Evolutionary conservation across 2,113 vertebrate species (phyloP).

Genomic region (Petrocephalus microphthalmus): DNA sequence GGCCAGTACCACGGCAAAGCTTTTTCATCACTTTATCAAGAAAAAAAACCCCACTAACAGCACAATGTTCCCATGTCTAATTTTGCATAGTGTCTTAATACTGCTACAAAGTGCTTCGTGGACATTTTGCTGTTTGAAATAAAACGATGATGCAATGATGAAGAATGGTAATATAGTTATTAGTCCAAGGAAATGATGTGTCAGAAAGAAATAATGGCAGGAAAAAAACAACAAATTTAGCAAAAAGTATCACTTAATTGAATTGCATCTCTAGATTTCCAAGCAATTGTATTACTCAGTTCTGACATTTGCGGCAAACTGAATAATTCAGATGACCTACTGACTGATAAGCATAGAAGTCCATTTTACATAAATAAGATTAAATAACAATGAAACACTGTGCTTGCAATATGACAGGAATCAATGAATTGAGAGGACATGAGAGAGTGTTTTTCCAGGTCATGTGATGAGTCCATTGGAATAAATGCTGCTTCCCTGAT

Average conservation of each 20-base stretch:
- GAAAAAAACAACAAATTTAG: background rate
- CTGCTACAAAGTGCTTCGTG: background rate
- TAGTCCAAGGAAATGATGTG: background rate
- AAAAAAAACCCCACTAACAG: background rate
- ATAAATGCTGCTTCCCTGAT: background rate
- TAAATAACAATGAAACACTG: background rate
- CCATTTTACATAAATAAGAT: background rate
- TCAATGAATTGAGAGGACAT: background rate
- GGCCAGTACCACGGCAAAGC: background rate
- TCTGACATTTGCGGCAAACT: background rate
- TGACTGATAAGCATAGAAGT: background rate
- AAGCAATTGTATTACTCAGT: background rate
- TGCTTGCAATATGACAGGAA: background rate
- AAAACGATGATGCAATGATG: background rate
- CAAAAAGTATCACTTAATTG: background rate
- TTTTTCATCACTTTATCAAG: background rate
- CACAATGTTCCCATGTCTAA: background rate
- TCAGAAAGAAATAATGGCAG: background rate
- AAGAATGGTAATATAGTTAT: background rate
- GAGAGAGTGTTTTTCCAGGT: slow-evolving; percentile 1
- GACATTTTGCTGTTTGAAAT: background rate
- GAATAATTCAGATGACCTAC: background rate
- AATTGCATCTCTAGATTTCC: background rate
- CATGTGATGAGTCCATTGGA: background rate
- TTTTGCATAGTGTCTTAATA: background rate